Conservation (phyloP, 2,888 invertebrate species). For the Ceriagrion tenellum region DNA sequence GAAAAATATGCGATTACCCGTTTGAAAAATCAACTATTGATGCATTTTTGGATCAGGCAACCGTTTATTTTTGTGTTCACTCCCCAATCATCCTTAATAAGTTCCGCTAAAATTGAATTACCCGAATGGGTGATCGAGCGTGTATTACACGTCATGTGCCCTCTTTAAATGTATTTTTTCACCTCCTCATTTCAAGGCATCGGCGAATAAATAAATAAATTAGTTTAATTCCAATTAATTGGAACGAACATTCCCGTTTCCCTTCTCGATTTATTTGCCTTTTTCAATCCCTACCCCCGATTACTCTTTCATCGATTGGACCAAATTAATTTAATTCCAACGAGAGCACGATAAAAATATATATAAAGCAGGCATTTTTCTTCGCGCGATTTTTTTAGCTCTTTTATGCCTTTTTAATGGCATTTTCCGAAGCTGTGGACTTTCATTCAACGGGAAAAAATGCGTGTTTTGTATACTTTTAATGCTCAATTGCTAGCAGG, state of each 20-base stretch:
- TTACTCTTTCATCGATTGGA: constrained; percentile 40
- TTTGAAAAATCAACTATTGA: background rate
- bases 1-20: background rate
- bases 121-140: background rate
- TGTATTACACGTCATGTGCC: background rate
- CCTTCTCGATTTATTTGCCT: background rate
- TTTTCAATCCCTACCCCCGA: background rate
- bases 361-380: background rate
- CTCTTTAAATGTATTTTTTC: constrained; percentile 11
- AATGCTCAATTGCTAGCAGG: background rate
- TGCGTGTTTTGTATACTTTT: background rate
- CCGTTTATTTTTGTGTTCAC: background rate
- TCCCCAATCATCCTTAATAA: constrained; percentile 39
- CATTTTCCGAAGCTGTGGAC: background rate
- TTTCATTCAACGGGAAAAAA: background rate
- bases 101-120: constrained; percentile 31
- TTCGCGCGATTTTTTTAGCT: background rate
- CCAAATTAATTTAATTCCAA: constrained; percentile 38
- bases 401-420: background rate
- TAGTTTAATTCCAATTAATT: constrained; percentile 48
- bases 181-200: background rate
- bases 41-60: background rate
- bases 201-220: background rate
- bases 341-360: constrained; percentile 1
- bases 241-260: constrained; percentile 15